Conservation (phyloP, 2,888 invertebrate genomes). For the Caenorhabditis zanzibari region DNA sequence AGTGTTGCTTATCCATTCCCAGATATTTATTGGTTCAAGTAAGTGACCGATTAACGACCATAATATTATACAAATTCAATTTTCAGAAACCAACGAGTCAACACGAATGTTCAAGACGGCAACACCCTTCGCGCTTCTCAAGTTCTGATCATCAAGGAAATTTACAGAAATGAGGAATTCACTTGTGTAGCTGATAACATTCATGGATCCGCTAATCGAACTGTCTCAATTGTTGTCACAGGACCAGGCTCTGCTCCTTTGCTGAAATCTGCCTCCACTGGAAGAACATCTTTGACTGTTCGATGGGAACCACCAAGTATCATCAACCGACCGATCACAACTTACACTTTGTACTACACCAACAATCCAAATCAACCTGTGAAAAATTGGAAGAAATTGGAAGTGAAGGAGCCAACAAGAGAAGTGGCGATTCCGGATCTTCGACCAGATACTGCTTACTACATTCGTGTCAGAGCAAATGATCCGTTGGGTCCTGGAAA, state of each 20-base stretch:
- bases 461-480: conserved; percentile 80
- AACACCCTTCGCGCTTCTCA: conserved; percentile 67
- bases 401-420: conserved; percentile 78
- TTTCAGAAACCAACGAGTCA: conserved; percentile 48
- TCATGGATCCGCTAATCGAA: conserved; percentile 75
- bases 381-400: conserved; percentile 80
- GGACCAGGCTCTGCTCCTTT: conserved; percentile 81
- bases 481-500: conserved; percentile 82
- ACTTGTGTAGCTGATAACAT: conserved; percentile 81
- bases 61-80: background rate
- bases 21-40: conserved; percentile 81
- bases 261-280: conserved; percentile 76
- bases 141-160: conserved; percentile 80
- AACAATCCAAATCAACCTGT: conserved; percentile 80
- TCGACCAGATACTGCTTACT: conserved; percentile 79
- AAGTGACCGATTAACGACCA: background rate
- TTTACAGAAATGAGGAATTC: conserved; percentile 80
- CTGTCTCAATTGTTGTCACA: conserved; percentile 78
- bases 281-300: conserved; percentile 71
- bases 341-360: conserved; percentile 83
- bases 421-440: conserved; percentile 78
- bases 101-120: conserved; percentile 21
- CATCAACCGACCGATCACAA: conserved; percentile 81
- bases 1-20: conserved; percentile 83
- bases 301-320: conserved; percentile 81